Evolutionary conservation across 1,140 invertebrate species (phyloP).

Genomic region (Zelostemma sp.): DNA sequence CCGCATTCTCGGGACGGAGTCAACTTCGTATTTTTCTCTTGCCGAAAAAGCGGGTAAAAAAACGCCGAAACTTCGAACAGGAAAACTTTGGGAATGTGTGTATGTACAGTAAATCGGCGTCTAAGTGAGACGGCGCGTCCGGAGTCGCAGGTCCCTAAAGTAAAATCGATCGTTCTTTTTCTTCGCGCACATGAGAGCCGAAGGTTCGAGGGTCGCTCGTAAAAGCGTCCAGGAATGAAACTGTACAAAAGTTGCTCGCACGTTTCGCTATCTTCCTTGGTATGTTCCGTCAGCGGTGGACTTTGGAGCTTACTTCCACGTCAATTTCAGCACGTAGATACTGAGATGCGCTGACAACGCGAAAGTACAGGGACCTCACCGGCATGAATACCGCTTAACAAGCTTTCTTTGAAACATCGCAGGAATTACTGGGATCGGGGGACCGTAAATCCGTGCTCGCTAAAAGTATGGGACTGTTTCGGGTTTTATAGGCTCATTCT

Average conservation of each 20-base stretch:
- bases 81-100: neutral
- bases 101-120: neutral
- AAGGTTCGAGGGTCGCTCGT: conserved; percentile 5
- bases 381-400: conserved; percentile 16
- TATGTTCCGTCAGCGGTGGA: neutral
- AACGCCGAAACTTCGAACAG: neutral
- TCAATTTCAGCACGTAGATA: conserved; percentile 10
- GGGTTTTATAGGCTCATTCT: neutral
- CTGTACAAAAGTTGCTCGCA: conserved; percentile 10
- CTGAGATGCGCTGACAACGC: conserved; percentile 13
- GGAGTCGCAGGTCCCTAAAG: neutral
- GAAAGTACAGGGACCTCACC: neutral
- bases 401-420: conserved; percentile 14
- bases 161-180: conserved; percentile 2
- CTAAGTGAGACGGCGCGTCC: neutral
- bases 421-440: neutral
- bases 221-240: conserved; percentile 11
- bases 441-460: conserved; percentile 15
- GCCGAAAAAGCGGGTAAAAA: neutral
- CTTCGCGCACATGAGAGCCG: neutral
- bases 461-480: conserved; percentile 5
- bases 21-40: neutral
- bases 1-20: neutral
- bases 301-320: conserved; percentile 14
- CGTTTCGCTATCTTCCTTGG: conserved; percentile 9